Evolutionary conservation across 1,140 invertebrate species (phyloP).

Genomic region (Tribolium castaneum): DNA sequence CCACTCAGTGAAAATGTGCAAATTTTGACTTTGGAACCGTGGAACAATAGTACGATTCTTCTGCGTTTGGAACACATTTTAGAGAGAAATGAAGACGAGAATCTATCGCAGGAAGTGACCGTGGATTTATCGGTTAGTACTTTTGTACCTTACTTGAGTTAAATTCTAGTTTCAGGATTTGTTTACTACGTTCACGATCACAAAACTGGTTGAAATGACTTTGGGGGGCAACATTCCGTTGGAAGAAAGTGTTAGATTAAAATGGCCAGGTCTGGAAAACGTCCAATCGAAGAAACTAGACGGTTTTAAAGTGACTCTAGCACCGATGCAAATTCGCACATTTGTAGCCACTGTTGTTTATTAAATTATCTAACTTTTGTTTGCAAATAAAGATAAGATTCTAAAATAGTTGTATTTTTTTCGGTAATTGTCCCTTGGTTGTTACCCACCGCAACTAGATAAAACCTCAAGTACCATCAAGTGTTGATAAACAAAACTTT

Average conservation of each 20-base stretch:
- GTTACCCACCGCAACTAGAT: neutral
- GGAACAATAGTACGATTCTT: slow-evolving; percentile 67
- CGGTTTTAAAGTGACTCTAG: slow-evolving; percentile 20
- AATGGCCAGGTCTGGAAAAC: neutral
- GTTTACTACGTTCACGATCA: slow-evolving; percentile 28
- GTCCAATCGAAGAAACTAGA: neutral
- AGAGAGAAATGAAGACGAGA: slow-evolving; percentile 71
- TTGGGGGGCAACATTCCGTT: slow-evolving; percentile 40
- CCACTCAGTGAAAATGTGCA: slow-evolving; percentile 75
- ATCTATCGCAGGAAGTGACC: slow-evolving; percentile 68
- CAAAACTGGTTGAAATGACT: slow-evolving; percentile 35
- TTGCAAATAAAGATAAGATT: neutral
- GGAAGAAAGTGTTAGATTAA: slow-evolving; percentile 30
- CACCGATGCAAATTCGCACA: slow-evolving; percentile 47
- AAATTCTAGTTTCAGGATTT: slow-evolving; percentile 42
- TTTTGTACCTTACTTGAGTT: neutral
- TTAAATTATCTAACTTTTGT: neutral
- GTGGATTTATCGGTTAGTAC: slow-evolving; percentile 61
- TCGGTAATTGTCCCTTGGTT: neutral
- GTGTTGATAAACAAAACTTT: neutral
- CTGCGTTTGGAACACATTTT: slow-evolving; percentile 81
- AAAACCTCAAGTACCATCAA: neutral
- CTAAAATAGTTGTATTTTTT: neutral
- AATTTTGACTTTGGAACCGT: slow-evolving; percentile 78
- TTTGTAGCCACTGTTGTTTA: slow-evolving; percentile 37